Evolutionary conservation across 1,140 invertebrate genomes (phyloP).

Genomic region (Penaeus indicus): DNA sequence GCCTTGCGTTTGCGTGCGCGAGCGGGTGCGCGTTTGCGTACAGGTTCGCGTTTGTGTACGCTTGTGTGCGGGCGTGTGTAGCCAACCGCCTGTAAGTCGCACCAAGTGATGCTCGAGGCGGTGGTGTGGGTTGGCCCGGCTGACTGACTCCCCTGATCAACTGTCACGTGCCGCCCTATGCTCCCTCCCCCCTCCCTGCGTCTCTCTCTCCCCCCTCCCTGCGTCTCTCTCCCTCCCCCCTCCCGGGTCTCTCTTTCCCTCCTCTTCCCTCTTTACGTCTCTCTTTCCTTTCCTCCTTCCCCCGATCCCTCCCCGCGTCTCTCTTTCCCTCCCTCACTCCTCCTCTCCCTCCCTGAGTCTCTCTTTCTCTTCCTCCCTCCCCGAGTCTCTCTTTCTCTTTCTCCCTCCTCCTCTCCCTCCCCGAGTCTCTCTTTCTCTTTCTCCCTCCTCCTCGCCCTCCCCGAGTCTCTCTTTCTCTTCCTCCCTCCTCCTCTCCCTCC

Average conservation of each 20-base stretch:
- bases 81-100: constrained; percentile 49
- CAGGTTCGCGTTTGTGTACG: not conserved
- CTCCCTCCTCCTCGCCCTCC: constrained; percentile 28
- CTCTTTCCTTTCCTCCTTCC: not conserved
- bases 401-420: not conserved
- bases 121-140: not conserved
- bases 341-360: not conserved
- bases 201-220: not conserved
- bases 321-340: not conserved
- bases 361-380: no score
- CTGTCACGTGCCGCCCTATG: not conserved
- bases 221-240: not conserved
- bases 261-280: not conserved
- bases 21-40: not conserved
- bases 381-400: constrained; percentile 27
- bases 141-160: constrained; percentile 35
- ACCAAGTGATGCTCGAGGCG: constrained; percentile 44
- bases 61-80: constrained; percentile 36
- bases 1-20: no score
- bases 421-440: constrained; percentile 38
- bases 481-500: not conserved
- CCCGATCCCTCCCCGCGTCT: not conserved
- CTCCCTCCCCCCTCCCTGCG: not conserved
- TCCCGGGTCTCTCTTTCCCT: not conserved
- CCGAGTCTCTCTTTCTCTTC: not conserved